These are phyloP conservation scores for Trissolcus brochymenae DNA, from an alignment of 2,888 invertebrate genomes.

Conservation along the genomic window DNA sequence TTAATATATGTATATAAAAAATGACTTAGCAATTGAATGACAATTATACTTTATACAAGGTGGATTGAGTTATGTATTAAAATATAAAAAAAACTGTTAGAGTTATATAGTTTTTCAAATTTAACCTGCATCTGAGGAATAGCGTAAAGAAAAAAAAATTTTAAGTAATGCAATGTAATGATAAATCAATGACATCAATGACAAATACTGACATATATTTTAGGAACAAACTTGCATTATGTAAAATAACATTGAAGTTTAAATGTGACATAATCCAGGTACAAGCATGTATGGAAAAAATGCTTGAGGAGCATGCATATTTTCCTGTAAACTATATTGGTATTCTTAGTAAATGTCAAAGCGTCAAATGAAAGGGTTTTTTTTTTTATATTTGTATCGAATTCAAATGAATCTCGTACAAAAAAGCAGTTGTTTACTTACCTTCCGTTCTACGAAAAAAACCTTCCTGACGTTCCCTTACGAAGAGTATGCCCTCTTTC, in stretches of 20 bases:
- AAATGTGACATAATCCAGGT: conserved; percentile 20
- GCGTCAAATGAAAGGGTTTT: no score
- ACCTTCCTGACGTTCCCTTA: conserved; percentile 93
- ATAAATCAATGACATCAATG: conserved; percentile 25
- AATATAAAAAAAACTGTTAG: no score
- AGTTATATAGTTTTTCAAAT: no score
- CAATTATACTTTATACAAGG: no score
- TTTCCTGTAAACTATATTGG: conserved; percentile 33
- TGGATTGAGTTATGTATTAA: no score
- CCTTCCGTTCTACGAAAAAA: conserved; percentile 95
- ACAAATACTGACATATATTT: conserved; percentile 11
- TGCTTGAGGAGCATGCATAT: conserved; percentile 53
- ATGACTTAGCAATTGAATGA: no score
- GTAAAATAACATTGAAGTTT: conserved; percentile 17
- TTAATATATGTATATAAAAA: no score
- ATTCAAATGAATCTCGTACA: no score
- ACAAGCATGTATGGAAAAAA: conserved; percentile 44
- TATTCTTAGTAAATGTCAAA: no score
- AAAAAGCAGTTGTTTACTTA: conserved; percentile 76
- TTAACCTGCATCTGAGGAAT: no score
- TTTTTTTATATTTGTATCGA: no score
- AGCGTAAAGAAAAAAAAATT: neutral
- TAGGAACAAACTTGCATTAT: conserved; percentile 35
- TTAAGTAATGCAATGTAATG: conserved; percentile 8
- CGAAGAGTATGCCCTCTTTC: conserved; percentile 91